Evolutionary conservation across 2,797 vertebrate genomes (phyloP).

Genomic region (Myoxocephalus aenaeus): DNA sequence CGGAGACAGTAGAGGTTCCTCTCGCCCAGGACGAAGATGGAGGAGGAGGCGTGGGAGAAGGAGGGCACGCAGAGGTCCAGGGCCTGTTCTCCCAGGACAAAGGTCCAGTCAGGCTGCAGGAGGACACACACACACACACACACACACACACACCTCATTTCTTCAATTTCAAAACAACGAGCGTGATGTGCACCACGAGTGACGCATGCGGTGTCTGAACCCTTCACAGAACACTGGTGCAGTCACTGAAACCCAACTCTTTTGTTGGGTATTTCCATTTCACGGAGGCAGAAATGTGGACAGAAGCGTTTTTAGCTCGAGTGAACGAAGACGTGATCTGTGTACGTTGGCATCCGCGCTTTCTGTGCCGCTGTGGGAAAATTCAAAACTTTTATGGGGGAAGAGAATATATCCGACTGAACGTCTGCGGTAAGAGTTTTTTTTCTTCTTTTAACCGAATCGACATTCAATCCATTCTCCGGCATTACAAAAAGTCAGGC

Average conservation of each 20-base stretch:
- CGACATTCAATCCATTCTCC: neutral
- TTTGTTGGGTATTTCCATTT: neutral
- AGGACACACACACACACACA: constrained; percentile 26
- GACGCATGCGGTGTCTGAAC: neutral
- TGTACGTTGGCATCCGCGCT: neutral
- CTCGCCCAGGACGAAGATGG: constrained; percentile 93
- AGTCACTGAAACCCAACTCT: neutral
- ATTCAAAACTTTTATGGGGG: neutral
- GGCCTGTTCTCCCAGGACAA: constrained; percentile 94
- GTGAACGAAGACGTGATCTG: constrained; percentile 5
- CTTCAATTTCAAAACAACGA: neutral
- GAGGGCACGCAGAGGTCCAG: constrained; percentile 89
- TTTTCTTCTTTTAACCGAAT: neutral
- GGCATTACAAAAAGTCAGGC: neutral
- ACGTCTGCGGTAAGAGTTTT: neutral
- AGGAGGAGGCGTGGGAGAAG: constrained; percentile 86
- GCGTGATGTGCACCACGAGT: neutral
- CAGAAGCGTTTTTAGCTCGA: neutral
- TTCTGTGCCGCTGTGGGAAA: constrained; percentile 8
- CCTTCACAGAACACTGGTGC: neutral
- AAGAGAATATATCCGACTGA: neutral
- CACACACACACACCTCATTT: neutral
- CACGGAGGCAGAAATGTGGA: neutral
- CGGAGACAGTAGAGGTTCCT: constrained; percentile 95
- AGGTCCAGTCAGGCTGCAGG: constrained; percentile 92